These are phyloP conservation scores for Philereme vetulata DNA, from an alignment of 2,888 invertebrate genomes.

Conservation along the genomic window DNA sequence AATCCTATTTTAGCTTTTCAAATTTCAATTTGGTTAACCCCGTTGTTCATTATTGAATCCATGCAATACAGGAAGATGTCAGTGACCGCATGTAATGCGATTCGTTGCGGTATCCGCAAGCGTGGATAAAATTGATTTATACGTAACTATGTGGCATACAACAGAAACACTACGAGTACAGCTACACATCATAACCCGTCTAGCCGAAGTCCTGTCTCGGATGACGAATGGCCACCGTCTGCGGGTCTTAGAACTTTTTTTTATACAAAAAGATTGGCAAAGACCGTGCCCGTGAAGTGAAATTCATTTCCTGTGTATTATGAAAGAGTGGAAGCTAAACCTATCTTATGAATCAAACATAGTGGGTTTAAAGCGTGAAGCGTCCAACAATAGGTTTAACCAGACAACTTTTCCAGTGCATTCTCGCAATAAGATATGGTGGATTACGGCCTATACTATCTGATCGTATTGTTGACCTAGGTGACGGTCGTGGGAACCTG, in stretches of 20 bases:
- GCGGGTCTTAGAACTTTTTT: conserved; percentile 25
- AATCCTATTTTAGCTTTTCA: conserved; percentile 20
- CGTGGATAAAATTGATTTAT: conserved; percentile 73
- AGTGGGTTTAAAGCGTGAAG: neutral
- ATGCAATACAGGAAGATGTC: conserved; percentile 71
- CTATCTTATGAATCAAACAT: neutral
- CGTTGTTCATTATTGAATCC: conserved; percentile 52
- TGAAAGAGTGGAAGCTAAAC: conserved; percentile 11
- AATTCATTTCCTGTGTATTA: conserved; percentile 42
- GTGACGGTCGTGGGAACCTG: neutral
- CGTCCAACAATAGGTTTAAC: neutral
- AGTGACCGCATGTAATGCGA: conserved; percentile 75
- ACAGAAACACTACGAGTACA: conserved; percentile 37
- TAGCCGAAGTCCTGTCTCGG: conserved; percentile 32
- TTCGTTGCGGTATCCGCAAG: conserved; percentile 70
- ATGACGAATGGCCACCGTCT: conserved; percentile 39
- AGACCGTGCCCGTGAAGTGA: conserved; percentile 44
- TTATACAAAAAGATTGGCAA: conserved; percentile 47
- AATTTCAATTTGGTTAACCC: conserved; percentile 32
- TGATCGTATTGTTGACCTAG: neutral
- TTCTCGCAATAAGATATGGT: neutral
- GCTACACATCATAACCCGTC: conserved; percentile 32
- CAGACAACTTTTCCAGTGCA: neutral
- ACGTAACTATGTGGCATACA: conserved; percentile 48
- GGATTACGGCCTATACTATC: neutral